Evolutionary conservation across 2,113 vertebrate genomes (phyloP).

Genomic region (Caretta caretta): DNA sequence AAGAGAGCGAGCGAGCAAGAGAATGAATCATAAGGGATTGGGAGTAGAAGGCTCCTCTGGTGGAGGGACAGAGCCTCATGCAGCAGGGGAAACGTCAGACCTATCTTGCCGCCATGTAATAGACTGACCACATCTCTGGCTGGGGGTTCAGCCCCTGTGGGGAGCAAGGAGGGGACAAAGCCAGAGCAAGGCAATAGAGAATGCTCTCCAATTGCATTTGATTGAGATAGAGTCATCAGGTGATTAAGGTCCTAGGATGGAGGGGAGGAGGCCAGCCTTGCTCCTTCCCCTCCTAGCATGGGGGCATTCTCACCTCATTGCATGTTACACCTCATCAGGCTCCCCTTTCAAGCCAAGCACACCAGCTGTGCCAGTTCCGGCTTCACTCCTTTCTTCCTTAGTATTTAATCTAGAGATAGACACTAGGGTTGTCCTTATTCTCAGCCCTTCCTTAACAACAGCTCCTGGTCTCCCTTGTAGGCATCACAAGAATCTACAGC

Average conservation of each 20-base stretch:
- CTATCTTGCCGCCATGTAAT: accelerated
- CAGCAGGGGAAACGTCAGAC: not conserved
- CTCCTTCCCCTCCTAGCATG: not conserved
- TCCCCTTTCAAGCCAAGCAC: not conserved
- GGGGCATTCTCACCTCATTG: not conserved
- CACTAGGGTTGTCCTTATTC: not conserved
- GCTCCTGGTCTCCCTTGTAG: not conserved
- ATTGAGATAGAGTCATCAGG: not conserved
- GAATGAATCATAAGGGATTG: not conserved
- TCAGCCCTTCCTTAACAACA: not conserved
- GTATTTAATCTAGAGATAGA: not conserved
- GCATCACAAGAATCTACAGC: too few species aligned
- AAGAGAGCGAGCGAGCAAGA: not conserved
- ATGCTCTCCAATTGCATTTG: not conserved
- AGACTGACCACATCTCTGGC: not conserved
- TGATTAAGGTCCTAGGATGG: not conserved
- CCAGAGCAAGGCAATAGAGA: not conserved
- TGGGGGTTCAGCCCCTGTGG: not conserved
- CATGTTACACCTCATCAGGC: not conserved
- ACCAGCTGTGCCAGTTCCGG: not conserved
- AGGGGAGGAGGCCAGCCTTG: not conserved
- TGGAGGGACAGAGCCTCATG: not conserved
- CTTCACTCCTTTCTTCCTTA: not conserved
- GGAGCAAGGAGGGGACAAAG: not conserved
- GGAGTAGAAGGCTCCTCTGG: not conserved